These are phyloP conservation scores for Deilephila elpenor DNA, from an alignment of 2,888 invertebrate species.

Conservation along the genomic window DNA sequence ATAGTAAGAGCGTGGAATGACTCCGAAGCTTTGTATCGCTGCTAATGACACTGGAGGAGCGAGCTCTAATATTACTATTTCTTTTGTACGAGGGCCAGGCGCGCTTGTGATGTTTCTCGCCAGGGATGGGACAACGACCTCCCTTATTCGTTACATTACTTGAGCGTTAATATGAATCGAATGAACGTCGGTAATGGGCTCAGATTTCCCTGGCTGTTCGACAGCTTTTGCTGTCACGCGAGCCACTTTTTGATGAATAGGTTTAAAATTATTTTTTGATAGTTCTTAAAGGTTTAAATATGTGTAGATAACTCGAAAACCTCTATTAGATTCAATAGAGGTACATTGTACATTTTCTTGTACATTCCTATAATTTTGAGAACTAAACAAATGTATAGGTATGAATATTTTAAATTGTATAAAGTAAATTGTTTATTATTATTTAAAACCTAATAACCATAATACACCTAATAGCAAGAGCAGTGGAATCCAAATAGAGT, in stretches of 20 bases:
- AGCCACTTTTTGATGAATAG: constrained; percentile 68
- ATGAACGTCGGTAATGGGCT: constrained; percentile 74
- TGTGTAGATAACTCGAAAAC: not conserved
- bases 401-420: not conserved
- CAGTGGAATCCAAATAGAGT: no score
- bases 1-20: constrained; percentile 82
- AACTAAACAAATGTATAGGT: no score
- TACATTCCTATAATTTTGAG: no score
- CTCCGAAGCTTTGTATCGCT: constrained; percentile 78
- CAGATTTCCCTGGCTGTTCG: constrained; percentile 72
- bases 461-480: no score
- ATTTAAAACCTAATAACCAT: no score
- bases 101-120: constrained; percentile 64
- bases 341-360: not conserved
- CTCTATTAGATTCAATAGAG: not conserved
- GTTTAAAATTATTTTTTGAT: constrained; percentile 65
- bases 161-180: constrained; percentile 80
- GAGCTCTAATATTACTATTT: constrained; percentile 82
- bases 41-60: constrained; percentile 80
- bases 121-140: constrained; percentile 76
- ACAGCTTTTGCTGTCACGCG: constrained; percentile 73
- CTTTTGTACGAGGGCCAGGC: constrained; percentile 78
- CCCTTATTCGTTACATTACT: constrained; percentile 80
- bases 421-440: not conserved
- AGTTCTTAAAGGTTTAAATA: not conserved